Percentiles rank a stretch among this genome's conserved stretches.
These are phyloP conservation scores for Ascidia mentula DNA, from an alignment of 23 tunicate genomes.

Conservation along the genomic window DNA sequence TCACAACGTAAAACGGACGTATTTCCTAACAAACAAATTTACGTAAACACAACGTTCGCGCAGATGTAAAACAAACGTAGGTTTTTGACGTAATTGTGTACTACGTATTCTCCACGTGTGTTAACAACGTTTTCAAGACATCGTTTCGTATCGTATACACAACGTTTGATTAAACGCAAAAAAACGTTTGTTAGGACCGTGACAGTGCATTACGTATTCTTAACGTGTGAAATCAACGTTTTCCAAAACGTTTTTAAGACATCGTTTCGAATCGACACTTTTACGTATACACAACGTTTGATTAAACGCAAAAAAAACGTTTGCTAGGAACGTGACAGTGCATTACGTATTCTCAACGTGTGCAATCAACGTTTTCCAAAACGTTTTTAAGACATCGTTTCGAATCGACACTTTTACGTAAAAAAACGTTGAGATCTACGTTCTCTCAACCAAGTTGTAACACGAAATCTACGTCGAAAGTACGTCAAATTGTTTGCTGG, in stretches of 20 bases:
- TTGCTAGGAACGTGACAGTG: not conserved
- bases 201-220: not conserved
- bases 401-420: too few species aligned
- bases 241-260: not conserved
- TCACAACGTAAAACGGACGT: not conserved
- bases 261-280: not conserved
- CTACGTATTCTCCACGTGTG: not conserved
- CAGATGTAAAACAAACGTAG: not conserved
- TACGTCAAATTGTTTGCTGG: conserved; percentile 1
- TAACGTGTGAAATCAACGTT: not conserved
- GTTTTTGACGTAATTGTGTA: not conserved
- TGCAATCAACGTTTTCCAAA: not conserved
- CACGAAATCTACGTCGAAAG: not conserved
- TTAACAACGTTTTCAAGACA: not conserved
- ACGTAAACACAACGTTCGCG: not conserved
- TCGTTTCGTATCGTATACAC: conserved; percentile 1
- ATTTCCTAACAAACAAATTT: not conserved
- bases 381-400: not conserved
- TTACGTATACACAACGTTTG: not conserved
- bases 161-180: too few species aligned
- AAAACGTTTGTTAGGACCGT: not conserved
- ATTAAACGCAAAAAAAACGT: not conserved
- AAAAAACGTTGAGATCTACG: too few species aligned
- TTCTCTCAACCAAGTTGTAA: not conserved
- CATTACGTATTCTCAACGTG: not conserved